Evolutionary conservation across 2,797 vertebrate species (phyloP).

Genomic region (Potorous gilbertii): DNA sequence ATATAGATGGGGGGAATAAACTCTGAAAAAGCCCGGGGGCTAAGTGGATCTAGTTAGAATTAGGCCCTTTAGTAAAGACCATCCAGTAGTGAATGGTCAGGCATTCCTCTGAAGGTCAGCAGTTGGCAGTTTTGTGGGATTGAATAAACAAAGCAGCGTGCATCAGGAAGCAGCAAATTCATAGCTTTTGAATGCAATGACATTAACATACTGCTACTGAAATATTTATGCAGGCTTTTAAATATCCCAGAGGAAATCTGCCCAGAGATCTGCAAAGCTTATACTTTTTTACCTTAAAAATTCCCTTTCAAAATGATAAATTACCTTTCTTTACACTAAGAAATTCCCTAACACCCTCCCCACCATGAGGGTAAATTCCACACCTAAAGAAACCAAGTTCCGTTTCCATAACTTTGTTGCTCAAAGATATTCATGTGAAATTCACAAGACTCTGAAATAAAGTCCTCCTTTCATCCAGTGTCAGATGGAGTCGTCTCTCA

Average conservation of each 20-base stretch:
- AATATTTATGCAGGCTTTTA: conserved; percentile 85
- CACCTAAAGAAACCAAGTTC: conserved; percentile 80
- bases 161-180: conserved; percentile 78
- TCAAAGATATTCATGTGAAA: conserved; percentile 68
- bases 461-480: conserved; percentile 74
- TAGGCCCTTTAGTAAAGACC: conserved; percentile 17
- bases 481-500: conserved; percentile 48
- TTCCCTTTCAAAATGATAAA: conserved; percentile 82
- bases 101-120: conserved; percentile 53
- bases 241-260: conserved; percentile 82
- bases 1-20: not conserved
- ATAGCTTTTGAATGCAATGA: conserved; percentile 81
- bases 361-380: conserved; percentile 74
- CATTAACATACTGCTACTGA: conserved; percentile 80
- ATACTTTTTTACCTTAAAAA: conserved; percentile 80
- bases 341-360: conserved; percentile 71
- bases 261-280: conserved; percentile 78
- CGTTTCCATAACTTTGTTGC: conserved; percentile 75
- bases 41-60: not conserved
- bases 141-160: conserved; percentile 65
- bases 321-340: conserved; percentile 77
- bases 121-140: conserved; percentile 49
- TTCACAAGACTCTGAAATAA: conserved; percentile 68
- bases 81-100: not conserved
- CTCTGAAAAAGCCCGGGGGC: conserved; percentile 5